Evolutionary conservation across 2,888 invertebrate species (phyloP).

Genomic region (Nephrotoma appendiculata): DNA sequence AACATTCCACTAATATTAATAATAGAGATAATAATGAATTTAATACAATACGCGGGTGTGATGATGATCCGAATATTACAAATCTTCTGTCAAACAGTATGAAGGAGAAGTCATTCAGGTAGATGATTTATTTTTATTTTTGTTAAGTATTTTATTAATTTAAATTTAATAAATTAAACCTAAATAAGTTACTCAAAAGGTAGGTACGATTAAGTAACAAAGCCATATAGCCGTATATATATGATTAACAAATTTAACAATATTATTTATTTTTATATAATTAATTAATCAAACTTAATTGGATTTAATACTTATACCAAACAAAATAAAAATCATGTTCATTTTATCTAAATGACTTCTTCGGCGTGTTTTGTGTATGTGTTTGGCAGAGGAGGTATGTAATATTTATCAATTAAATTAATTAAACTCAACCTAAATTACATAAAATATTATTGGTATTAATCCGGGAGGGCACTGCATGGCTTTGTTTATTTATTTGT

Average conservation of each 20-base stretch:
- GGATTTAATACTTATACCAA: background rate
- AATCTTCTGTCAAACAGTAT: constrained; percentile 1
- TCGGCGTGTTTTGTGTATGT: constrained; percentile 13
- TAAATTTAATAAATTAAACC: background rate
- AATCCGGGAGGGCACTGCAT: constrained; percentile 34
- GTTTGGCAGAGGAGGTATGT: constrained; percentile 32
- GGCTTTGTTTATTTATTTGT: constrained; percentile 20
- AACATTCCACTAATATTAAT: background rate
- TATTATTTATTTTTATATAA: background rate
- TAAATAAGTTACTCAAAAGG: background rate
- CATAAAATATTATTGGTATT: constrained; percentile 6
- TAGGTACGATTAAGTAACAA: background rate
- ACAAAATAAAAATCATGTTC: background rate
- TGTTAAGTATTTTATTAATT: background rate
- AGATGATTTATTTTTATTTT: constrained; percentile 11
- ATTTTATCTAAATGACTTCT: background rate
- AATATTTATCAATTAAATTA: constrained; percentile 8
- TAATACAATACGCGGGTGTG: background rate
- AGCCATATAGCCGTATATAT: background rate
- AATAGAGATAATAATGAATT: background rate
- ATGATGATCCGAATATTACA: background rate
- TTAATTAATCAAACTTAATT: background rate
- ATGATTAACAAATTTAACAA: background rate
- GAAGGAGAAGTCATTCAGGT: constrained; percentile 33
- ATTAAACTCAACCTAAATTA: background rate